Base-by-base conservation (phyloP, 2,888 invertebrate genomes). In the Lasioglossum malachurum region DNA sequence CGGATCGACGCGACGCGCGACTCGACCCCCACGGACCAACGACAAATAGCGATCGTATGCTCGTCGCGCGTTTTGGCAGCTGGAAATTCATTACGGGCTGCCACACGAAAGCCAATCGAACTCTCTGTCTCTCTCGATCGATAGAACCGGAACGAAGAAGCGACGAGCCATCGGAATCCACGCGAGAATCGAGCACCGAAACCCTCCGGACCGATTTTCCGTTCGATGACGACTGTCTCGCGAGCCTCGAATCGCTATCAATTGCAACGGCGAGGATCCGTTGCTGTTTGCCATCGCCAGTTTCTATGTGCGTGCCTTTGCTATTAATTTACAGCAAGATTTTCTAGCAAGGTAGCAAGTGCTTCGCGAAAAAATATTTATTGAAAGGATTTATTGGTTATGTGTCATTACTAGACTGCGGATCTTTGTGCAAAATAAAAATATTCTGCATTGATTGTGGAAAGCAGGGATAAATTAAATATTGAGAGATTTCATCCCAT, bases 31-130 rank as follows among this genome's bases (percentile, higher is more conserved):
- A 19, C 35, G 35, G 73, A 78, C 78, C 53, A 69, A 82, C 82
- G 84, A 86, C 83, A 87, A 88, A 86, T 86, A 80, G 57, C 83
- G 89, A 90, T 90, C 83, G 75, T 71, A 44, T 57, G 71, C 64
- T 71, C 84, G 82, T 81, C 71, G 31, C 81, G 75, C 77, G 84
- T 87, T 86, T 90, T 80, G 86, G 60, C 85, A 86, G 82, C 67
- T 71, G 76, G 38, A 78, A 88, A 87, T 90, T 90, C 86, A 86
- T 90, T 87, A 86, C 78, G 71, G 49, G n/a, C 69, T 75, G 75
- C 86, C 76, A 67, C 75, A 16, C 31, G 73, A 60, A 46, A 73
- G 73, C 46, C 73, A 46, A 46, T 73, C 73, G 46, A 16, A 4
- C 44, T 5, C 60, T 57, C 60, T n/a, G 27, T n/a, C 12, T 12